Percentiles rank a stretch among this genome's conserved stretches.
Conservation (phyloP, 2,797 vertebrate genomes). For the Semaprochilodus insignis region DNA sequence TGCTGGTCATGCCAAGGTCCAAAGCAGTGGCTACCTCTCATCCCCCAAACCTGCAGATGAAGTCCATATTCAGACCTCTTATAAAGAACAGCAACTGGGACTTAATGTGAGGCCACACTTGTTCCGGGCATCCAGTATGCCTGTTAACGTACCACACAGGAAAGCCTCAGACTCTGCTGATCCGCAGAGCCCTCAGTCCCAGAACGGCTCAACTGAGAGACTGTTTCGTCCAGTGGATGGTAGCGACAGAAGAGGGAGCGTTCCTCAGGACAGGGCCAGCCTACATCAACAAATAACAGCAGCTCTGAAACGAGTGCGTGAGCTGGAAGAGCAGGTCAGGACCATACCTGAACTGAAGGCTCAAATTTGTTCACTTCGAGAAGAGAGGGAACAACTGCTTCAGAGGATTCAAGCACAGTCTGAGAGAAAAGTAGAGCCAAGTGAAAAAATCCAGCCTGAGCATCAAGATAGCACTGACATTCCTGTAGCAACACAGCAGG, state of each 20-base stretch:
- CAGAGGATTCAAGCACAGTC: constrained; percentile 70
- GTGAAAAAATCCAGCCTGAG: constrained; percentile 15
- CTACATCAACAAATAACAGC: constrained; percentile 82
- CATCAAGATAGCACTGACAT: constrained; percentile 34
- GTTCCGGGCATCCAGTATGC: constrained; percentile 93
- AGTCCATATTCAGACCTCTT: constrained; percentile 53
- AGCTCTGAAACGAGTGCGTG: constrained; percentile 76
- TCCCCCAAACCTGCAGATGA: constrained; percentile 67
- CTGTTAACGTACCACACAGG: constrained; percentile 83
- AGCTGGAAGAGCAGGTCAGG: constrained; percentile 82
- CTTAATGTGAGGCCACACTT: constrained; percentile 86
- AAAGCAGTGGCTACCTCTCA: constrained; percentile 68
- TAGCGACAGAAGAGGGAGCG: constrained; percentile 26
- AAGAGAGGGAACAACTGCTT: constrained; percentile 72
- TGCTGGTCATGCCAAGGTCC: constrained; percentile 64
- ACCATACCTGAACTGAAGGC: constrained; percentile 77
- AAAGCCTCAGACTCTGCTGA: constrained; percentile 76
- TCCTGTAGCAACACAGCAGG: constrained; percentile 34
- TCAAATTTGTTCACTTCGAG: constrained; percentile 75
- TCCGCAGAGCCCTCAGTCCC: constrained; percentile 65
- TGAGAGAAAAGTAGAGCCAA: constrained; percentile 9
- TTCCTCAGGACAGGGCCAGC: constrained; percentile 69
- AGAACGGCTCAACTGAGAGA: constrained; percentile 72
- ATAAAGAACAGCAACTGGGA: constrained; percentile 68
- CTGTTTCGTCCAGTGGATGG: constrained; percentile 67